Conservation (phyloP, 2,888 invertebrate genomes). For the Idaea dimidiata region DNA sequence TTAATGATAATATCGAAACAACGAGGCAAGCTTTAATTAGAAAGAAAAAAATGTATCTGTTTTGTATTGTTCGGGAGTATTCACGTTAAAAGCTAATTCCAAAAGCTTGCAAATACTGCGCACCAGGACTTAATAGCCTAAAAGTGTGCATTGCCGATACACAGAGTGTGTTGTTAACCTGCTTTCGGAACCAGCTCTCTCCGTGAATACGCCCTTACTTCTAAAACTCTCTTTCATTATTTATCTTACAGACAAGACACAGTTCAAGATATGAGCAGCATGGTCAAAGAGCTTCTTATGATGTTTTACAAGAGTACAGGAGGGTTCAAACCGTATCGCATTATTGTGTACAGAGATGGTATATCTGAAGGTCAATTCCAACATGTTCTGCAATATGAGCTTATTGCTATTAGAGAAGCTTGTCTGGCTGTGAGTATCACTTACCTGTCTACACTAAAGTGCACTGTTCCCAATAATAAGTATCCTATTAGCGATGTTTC, state of each 20-base stretch:
- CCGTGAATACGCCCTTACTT: background rate
- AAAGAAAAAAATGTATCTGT: background rate
- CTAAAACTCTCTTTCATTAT: background rate
- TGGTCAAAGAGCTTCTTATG: conserved; percentile 98
- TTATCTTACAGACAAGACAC: conserved; percentile 91
- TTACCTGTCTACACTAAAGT: background rate
- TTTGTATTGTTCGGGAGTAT: background rate
- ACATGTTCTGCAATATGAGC: conserved; percentile 97
- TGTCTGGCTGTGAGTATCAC: conserved; percentile 83
- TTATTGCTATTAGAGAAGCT: conserved; percentile 98
- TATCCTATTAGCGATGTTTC: background rate
- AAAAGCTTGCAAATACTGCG: no score
- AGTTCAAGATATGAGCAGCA: conserved; percentile 98
- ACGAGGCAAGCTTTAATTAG: background rate
- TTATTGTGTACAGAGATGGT: conserved; percentile 99
- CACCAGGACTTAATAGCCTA: no score
- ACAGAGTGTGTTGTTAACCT: no score
- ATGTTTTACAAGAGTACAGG: conserved; percentile 99
- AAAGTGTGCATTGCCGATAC: no score
- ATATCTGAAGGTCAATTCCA: conserved; percentile 99
- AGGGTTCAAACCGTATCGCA: conserved; percentile 99
- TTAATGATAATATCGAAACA: background rate
- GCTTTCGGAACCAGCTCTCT: no score
- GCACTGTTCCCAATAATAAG: background rate
- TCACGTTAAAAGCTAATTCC: no score